Evolutionary conservation across 2,113 vertebrate species (phyloP).

Genomic region (Toxostoma redivivum): DNA sequence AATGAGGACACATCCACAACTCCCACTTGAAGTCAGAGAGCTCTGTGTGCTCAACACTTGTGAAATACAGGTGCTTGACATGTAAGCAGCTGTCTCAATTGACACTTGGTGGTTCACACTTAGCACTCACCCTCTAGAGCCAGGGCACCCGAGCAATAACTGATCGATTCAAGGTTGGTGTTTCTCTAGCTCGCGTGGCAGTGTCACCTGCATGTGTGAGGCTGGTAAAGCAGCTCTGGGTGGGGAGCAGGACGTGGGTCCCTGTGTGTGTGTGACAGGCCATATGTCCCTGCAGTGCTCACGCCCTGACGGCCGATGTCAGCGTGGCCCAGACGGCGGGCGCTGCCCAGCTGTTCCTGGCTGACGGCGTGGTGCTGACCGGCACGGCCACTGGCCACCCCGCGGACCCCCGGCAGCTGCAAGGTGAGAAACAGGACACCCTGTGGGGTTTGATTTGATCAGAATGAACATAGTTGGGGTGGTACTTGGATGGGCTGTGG

Average conservation of each 20-base stretch:
- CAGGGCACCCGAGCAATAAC: neutral
- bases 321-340: slow-evolving; percentile 70
- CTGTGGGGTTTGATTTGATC: neutral
- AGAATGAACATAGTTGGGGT: neutral
- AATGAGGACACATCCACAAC: neutral
- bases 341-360: slow-evolving; percentile 85
- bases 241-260: neutral
- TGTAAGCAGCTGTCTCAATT: neutral
- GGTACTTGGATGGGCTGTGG: neutral
- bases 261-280: neutral
- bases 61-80: neutral
- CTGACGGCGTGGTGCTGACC: slow-evolving; percentile 83
- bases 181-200: accelerated
- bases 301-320: slow-evolving; percentile 81
- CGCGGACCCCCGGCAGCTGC: slow-evolving; percentile 72
- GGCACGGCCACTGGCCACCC: slow-evolving; percentile 78
- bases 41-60: neutral
- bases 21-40: slow-evolving; percentile 1
- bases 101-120: neutral
- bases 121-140: neutral
- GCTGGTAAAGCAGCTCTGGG: neutral
- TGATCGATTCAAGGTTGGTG: accelerated
- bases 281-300: slow-evolving; percentile 70
- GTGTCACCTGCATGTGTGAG: neutral
- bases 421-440: slow-evolving; percentile 50